Evolutionary conservation across 2,113 vertebrate species (phyloP).

Genomic region (Sitta europaea): DNA sequence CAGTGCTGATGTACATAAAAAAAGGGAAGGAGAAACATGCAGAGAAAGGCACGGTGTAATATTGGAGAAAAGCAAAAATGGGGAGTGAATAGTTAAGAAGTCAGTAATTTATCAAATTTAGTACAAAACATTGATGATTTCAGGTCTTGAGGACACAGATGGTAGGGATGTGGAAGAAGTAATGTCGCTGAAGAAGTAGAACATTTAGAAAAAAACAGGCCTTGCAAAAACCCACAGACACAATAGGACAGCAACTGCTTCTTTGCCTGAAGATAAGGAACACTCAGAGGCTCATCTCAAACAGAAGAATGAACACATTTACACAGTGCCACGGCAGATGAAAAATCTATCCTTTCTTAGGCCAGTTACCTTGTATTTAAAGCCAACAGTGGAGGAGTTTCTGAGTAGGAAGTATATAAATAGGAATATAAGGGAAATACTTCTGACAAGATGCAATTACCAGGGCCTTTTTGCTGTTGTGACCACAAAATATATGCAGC

Average conservation of each 20-base stretch:
- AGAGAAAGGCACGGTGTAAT: not conserved
- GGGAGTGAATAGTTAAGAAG: not conserved
- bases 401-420: not conserved
- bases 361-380: not conserved
- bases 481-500: not conserved
- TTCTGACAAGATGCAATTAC: not conserved
- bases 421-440: not conserved
- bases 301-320: not conserved
- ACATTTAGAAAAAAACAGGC: not conserved
- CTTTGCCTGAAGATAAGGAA: slow-evolving; percentile 25
- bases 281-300: not conserved
- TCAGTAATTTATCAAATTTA: not conserved
- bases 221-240: slow-evolving; percentile 14
- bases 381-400: not conserved
- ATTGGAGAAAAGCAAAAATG: not conserved
- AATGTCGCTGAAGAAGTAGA: not conserved
- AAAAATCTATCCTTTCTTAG: not conserved
- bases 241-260: not conserved
- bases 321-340: not conserved
- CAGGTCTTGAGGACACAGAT: slow-evolving; percentile 13
- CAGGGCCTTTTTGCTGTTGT: not conserved
- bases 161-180: not conserved
- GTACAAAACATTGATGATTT: not conserved
- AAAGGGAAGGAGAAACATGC: not conserved
- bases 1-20: not conserved